These are phyloP conservation scores for Epicampocera succincta DNA, from an alignment of 2,888 invertebrate genomes.

Conservation along the genomic window DNA sequence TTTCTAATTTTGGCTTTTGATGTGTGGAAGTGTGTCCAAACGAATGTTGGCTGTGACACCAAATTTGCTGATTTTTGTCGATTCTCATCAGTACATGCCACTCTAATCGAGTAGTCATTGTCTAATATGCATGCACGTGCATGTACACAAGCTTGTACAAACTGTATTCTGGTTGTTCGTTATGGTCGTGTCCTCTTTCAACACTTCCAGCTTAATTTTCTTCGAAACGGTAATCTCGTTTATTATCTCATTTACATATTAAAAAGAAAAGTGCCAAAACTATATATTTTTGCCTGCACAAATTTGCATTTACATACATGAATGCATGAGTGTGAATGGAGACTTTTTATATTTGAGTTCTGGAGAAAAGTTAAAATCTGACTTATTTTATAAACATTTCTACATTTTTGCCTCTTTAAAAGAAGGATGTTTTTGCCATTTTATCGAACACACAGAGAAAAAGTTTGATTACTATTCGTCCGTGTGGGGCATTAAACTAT, in stretches of 20 bases:
- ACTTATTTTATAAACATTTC: too few relatives aligned
- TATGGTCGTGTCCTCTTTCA: conserved; percentile 11
- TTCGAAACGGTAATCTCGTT: conserved; percentile 1
- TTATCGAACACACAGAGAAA: too few relatives aligned
- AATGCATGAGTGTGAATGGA: too few relatives aligned
- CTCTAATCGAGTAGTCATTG: conserved; percentile 2
- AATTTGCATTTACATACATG: too few relatives aligned
- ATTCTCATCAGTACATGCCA: not conserved
- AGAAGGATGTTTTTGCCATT: too few relatives aligned
- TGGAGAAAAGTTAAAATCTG: too few relatives aligned
- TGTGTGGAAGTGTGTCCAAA: not conserved
- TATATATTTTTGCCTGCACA: not conserved
- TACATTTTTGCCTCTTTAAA: too few relatives aligned
- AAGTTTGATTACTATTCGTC: too few relatives aligned
- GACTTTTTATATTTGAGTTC: not conserved
- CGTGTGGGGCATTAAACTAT: too few relatives aligned
- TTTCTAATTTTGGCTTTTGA: not conserved
- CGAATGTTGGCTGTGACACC: conserved; percentile 30
- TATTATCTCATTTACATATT: conserved; percentile 12
- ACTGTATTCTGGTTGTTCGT: not conserved
- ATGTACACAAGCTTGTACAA: not conserved
- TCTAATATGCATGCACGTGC: not conserved
- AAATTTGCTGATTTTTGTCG: conserved; percentile 18
- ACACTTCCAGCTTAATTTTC: conserved; percentile 15
- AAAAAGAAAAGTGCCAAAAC: conserved; percentile 27